A percentile compares a stretch with the other conserved stretches of the same genome.
Evolutionary conservation across 2,113 vertebrate genomes (phyloP).

Genomic region (Eleginops maclovinus): DNA sequence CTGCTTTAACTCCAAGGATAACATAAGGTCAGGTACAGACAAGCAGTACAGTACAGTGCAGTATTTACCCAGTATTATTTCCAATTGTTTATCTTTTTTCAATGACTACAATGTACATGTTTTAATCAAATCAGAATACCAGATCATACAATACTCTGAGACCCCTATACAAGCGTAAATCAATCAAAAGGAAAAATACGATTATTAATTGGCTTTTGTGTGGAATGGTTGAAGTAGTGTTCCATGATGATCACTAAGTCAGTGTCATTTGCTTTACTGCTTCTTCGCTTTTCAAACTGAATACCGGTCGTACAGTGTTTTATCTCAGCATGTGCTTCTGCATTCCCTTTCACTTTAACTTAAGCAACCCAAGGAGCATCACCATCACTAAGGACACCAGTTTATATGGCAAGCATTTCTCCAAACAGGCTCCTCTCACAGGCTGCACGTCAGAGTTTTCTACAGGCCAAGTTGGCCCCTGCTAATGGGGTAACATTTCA

Average conservation of each 20-base stretch:
- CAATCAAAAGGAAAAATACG: neutral
- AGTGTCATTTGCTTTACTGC: neutral
- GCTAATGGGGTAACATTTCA: neutral
- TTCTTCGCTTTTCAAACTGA: neutral
- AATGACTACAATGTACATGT: neutral
- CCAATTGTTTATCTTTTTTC: neutral
- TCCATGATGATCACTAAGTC: neutral
- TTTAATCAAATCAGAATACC: neutral
- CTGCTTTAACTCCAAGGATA: constrained; percentile 30
- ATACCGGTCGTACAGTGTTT: neutral
- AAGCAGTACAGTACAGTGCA: neutral
- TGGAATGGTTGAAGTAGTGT: neutral
- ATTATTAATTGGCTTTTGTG: neutral
- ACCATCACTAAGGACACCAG: constrained; percentile 35
- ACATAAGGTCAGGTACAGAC: constrained; percentile 22
- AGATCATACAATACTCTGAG: neutral
- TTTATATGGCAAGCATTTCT: constrained; percentile 46
- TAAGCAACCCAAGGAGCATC: constrained; percentile 15
- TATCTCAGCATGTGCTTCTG: neutral
- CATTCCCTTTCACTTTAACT: constrained; percentile 1
- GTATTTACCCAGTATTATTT: neutral
- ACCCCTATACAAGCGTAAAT: neutral
- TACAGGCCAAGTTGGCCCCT: constrained; percentile 27
- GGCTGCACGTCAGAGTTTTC: constrained; percentile 16
- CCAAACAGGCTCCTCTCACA: constrained; percentile 20